A percentile compares a stretch with the other conserved stretches of the same genome.
Conservation (phyloP, 2,113 vertebrate species). For the Arvicanthis niloticus region DNA sequence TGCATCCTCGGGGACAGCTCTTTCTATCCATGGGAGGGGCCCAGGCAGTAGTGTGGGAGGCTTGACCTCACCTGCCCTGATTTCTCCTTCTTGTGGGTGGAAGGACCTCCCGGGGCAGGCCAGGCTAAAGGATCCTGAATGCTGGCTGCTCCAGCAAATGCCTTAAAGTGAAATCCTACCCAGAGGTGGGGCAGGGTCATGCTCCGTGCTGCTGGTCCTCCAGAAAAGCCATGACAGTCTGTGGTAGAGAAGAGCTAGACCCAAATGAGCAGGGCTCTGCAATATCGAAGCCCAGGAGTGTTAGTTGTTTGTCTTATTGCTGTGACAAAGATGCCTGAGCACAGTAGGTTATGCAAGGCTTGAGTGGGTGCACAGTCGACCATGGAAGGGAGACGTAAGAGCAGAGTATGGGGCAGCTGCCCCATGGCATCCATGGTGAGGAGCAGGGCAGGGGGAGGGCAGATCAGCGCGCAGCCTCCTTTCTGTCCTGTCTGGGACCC, state of each 20-base stretch:
- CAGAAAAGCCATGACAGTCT: neutral
- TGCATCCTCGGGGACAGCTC: neutral
- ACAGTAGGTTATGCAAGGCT: neutral
- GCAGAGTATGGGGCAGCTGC: too few species aligned
- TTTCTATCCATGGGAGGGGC: neutral
- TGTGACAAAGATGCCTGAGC: neutral
- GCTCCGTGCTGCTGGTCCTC: neutral
- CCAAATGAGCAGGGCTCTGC: neutral
- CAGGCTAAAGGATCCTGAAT: neutral
- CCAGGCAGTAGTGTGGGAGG: neutral
- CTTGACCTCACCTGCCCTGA: neutral
- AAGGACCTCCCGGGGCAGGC: neutral
- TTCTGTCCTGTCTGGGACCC: neutral
- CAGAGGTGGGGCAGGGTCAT: too few species aligned
- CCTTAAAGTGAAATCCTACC: neutral
- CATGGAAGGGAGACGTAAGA: too few species aligned
- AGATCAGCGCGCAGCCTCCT: neutral
- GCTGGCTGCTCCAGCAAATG: neutral
- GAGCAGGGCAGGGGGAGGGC: too few species aligned
- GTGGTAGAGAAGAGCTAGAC: neutral
- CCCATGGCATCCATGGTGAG: neutral
- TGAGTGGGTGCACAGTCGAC: neutral
- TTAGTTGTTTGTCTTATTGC: neutral
- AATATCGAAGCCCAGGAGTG: neutral
- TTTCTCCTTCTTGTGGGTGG: neutral